Evolutionary conservation across 2,797 vertebrate species (phyloP).

Genomic region (Oreochromis mossambicus): DNA sequence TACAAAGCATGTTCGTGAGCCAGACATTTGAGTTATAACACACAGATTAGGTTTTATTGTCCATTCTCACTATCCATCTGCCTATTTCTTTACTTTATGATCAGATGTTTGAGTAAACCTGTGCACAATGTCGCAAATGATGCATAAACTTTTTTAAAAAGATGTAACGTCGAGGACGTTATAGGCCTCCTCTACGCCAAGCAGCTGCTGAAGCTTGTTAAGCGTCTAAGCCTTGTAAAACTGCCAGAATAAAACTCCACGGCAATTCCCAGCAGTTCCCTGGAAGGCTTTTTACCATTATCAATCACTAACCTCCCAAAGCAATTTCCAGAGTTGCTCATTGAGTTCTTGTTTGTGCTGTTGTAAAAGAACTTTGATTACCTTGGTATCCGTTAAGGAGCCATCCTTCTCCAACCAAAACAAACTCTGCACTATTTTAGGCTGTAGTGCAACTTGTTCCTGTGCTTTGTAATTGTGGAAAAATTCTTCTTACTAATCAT

Average conservation of each 20-base stretch:
- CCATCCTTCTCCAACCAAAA: slow-evolving; percentile 6
- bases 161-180: neutral
- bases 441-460: neutral
- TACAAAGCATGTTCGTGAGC: neutral
- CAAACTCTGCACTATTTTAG: slow-evolving; percentile 10
- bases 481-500: neutral
- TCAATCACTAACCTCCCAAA: neutral
- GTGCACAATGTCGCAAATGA: rapidly evolving
- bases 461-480: neutral
- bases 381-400: neutral
- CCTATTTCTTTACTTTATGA: neutral
- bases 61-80: neutral
- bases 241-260: neutral
- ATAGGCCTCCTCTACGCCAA: neutral
- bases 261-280: neutral
- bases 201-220: neutral
- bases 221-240: neutral
- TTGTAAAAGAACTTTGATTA: neutral
- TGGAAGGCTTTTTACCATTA: neutral
- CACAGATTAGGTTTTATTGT: neutral
- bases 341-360: neutral
- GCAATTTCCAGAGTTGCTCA: neutral
- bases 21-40: neutral
- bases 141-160: neutral
- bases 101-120: neutral